Conservation (phyloP, 2,113 vertebrate species). For the Labrus mixtus region DNA sequence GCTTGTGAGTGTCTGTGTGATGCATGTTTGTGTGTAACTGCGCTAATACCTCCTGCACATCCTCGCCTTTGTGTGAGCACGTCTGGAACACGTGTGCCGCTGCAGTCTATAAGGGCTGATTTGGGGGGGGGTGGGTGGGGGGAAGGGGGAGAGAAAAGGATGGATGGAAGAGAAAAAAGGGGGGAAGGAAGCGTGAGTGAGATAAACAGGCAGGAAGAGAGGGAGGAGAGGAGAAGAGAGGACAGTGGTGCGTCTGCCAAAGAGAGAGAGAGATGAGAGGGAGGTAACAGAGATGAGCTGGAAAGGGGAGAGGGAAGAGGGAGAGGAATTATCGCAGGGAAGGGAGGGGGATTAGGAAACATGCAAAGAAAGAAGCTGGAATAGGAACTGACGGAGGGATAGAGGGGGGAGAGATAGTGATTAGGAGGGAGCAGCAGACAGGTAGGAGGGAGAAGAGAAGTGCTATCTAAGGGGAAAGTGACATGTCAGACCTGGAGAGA, state of each 20-base stretch:
- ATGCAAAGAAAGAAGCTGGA: slow-evolving; percentile 42
- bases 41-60: slow-evolving; percentile 54
- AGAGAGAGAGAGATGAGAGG: slow-evolving; percentile 11
- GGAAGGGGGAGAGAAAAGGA: background rate
- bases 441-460: slow-evolving; percentile 34
- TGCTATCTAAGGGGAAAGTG: slow-evolving; percentile 29
- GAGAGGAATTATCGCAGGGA: slow-evolving; percentile 62
- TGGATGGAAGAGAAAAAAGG: background rate
- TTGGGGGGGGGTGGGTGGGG: slow-evolving; percentile 37
- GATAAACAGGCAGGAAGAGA: slow-evolving; percentile 2
- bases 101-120: slow-evolving; percentile 68
- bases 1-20: background rate
- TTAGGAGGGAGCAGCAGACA: slow-evolving; percentile 44
- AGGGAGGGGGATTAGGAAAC: slow-evolving; percentile 65
- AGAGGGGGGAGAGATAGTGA: slow-evolving; percentile 37
- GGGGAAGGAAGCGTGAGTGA: background rate
- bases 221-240: slow-evolving; percentile 25
- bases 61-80: slow-evolving; percentile 55
- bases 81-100: slow-evolving; percentile 66
- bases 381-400: slow-evolving; percentile 66
- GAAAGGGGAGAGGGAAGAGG: slow-evolving; percentile 43
- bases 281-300: slow-evolving; percentile 25
- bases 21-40: slow-evolving; percentile 17
- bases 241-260: slow-evolving; percentile 43
- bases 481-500: slow-evolving; percentile 27